Conservation (phyloP, 2,113 vertebrate genomes). For the Prochilodus magdalenae region DNA sequence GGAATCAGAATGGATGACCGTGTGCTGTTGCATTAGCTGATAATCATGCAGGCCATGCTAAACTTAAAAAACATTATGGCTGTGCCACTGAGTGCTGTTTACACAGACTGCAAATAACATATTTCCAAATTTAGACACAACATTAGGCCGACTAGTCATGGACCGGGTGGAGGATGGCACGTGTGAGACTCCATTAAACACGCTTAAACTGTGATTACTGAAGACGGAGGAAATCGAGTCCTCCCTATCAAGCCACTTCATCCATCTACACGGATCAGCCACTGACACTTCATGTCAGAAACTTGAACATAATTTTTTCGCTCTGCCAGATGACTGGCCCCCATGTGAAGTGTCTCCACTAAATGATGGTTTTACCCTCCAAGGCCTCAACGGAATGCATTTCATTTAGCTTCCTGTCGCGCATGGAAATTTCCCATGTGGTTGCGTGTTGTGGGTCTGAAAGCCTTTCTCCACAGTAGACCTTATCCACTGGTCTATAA, state of each 20-base stretch:
- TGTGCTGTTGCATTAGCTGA: conserved; percentile 17
- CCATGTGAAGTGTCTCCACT: not conserved
- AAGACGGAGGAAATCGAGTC: conserved; percentile 10
- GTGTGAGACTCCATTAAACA: conserved; percentile 24
- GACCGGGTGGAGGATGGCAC: conserved; percentile 1
- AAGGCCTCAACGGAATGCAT: conserved; percentile 14
- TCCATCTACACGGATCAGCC: conserved; percentile 14
- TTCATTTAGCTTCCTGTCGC: conserved; percentile 34
- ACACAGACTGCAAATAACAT: conserved; percentile 27
- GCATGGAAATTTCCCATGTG: conserved; percentile 31
- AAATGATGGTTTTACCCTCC: conserved; percentile 21
- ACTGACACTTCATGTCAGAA: conserved; percentile 29
- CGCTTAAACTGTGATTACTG: conserved; percentile 20
- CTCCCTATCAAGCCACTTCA: conserved; percentile 31
- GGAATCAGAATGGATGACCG: not conserved
- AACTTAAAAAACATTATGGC: conserved; percentile 10
- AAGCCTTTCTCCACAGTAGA: not conserved
- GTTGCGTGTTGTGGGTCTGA: not conserved
- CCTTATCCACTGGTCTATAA: conserved; percentile 8
- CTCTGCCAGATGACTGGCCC: conserved; percentile 17
- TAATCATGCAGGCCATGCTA: conserved; percentile 5
- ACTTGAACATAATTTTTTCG: not conserved
- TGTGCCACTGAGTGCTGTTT: conserved; percentile 38
- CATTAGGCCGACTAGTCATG: conserved; percentile 33
- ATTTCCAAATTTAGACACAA: conserved; percentile 9